These are phyloP conservation scores for Epicampocera succincta DNA, from an alignment of 2,888 invertebrate genomes.

Conservation along the genomic window DNA sequence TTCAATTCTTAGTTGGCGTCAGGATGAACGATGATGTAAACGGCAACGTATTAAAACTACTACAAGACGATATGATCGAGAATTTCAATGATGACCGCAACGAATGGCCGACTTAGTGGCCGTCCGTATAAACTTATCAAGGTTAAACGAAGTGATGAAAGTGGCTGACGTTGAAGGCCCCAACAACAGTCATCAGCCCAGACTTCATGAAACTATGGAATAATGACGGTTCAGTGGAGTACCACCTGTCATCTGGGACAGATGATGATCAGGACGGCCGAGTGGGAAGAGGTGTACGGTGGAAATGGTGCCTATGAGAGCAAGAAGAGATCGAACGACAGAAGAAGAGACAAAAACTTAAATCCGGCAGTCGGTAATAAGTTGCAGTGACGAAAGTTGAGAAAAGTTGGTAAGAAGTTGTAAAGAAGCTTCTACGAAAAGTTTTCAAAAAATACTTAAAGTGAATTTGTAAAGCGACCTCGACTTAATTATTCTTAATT, in stretches of 20 bases:
- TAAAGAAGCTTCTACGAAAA: too few relatives aligned
- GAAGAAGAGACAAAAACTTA: too few relatives aligned
- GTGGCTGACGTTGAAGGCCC: slow-evolving; percentile 2
- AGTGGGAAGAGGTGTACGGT: not conserved
- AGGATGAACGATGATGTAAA: not conserved
- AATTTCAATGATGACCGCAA: slow-evolving; percentile 48
- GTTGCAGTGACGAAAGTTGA: too few relatives aligned
- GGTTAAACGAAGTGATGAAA: slow-evolving; percentile 5
- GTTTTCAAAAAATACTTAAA: too few relatives aligned
- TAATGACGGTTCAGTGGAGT: not conserved
- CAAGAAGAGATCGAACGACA: too few relatives aligned
- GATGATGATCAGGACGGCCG: slow-evolving; percentile 2
- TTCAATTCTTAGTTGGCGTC: slow-evolving; percentile 54
- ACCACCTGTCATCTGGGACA: slow-evolving; percentile 13
- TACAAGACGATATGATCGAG: slow-evolving; percentile 50
- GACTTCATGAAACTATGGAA: slow-evolving; percentile 16
- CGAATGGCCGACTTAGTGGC: not conserved
- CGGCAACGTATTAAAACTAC: slow-evolving; percentile 26
- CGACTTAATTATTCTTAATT: too few relatives aligned
- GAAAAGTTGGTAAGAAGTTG: too few relatives aligned
- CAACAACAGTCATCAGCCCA: slow-evolving; percentile 14
- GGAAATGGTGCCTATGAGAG: too few relatives aligned
- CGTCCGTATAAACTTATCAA: not conserved
- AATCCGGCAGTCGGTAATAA: too few relatives aligned
- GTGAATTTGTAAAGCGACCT: too few relatives aligned